Evolutionary conservation across 2,888 invertebrate species (phyloP).

Genomic region (Mythimna vitellina): DNA sequence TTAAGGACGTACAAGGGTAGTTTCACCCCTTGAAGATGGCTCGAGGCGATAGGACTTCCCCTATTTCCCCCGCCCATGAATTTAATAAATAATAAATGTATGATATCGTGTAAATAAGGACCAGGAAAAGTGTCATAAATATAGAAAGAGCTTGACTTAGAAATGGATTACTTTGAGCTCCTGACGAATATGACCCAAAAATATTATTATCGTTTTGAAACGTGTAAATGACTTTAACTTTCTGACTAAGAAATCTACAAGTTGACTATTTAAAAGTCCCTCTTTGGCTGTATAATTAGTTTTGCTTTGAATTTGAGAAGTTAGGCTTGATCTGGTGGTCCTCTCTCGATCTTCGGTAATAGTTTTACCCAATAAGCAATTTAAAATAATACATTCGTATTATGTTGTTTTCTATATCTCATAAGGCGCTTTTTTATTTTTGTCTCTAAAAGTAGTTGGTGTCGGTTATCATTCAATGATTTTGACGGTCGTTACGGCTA

Average conservation of each 20-base stretch:
- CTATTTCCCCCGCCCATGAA: constrained; percentile 28
- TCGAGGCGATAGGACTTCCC: constrained; percentile 48
- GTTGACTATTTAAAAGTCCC: not conserved
- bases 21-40: constrained; percentile 45
- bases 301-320: no score
- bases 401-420: no score
- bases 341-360: no score
- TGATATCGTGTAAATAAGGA: constrained; percentile 52
- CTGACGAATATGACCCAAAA: not conserved
- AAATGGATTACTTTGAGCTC: not conserved
- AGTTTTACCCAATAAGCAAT: no score
- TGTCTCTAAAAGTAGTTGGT: not conserved
- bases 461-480: not conserved
- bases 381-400: no score
- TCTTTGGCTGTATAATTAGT: not conserved
- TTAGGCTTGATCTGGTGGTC: no score
- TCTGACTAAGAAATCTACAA: not conserved
- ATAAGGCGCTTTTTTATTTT: no score
- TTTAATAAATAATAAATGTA: constrained; percentile 58
- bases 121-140: constrained; percentile 23
- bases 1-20: constrained; percentile 35
- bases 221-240: not conserved
- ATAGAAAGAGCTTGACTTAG: constrained; percentile 24
- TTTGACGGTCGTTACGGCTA: no score
- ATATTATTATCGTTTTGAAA: not conserved